These are phyloP conservation scores for Drosophila nebulosa DNA, from an alignment of 1,140 invertebrate genomes.

Conservation along the genomic window DNA sequence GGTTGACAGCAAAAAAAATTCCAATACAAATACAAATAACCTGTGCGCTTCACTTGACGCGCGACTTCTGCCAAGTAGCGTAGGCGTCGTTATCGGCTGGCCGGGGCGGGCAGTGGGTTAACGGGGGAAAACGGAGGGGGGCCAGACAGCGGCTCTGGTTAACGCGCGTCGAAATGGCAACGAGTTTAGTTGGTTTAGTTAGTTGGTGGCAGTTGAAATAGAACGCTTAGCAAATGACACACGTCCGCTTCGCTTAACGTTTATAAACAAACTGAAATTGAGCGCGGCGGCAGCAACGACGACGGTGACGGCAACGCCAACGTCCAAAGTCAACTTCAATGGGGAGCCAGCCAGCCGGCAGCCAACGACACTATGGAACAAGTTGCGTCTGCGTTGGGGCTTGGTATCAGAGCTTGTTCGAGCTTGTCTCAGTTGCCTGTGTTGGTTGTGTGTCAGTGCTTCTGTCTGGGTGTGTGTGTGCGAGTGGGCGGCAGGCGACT, in stretches of 20 bases:
- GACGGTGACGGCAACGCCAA: neutral
- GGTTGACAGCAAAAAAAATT: constrained; percentile 15
- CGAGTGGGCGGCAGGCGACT: constrained; percentile 22
- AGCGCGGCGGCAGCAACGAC: constrained; percentile 2
- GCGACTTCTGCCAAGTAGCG: constrained; percentile 19
- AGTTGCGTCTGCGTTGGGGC: constrained; percentile 44
- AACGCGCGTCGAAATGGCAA: constrained; percentile 3
- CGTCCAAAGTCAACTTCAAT: neutral
- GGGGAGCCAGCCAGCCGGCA: constrained; percentile 30
- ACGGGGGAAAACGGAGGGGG: neutral
- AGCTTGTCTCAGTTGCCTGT: neutral
- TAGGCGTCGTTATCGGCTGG: constrained; percentile 1
- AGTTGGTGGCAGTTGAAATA: neutral
- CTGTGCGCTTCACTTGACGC: constrained; percentile 50
- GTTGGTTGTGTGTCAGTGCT: neutral
- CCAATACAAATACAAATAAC: constrained; percentile 43
- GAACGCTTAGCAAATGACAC: constrained; percentile 14
- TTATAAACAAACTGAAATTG: constrained; percentile 62
- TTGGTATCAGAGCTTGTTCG: constrained; percentile 48
- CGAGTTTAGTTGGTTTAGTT: neutral
- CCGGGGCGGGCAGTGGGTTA: no score
- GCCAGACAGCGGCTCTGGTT: constrained; percentile 1
- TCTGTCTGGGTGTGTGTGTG: constrained; percentile 1
- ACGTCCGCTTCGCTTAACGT: constrained; percentile 54
- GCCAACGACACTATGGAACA: constrained; percentile 46